Conservation (phyloP, 2,113 vertebrate genomes). For the Baryphthengus martii region DNA sequence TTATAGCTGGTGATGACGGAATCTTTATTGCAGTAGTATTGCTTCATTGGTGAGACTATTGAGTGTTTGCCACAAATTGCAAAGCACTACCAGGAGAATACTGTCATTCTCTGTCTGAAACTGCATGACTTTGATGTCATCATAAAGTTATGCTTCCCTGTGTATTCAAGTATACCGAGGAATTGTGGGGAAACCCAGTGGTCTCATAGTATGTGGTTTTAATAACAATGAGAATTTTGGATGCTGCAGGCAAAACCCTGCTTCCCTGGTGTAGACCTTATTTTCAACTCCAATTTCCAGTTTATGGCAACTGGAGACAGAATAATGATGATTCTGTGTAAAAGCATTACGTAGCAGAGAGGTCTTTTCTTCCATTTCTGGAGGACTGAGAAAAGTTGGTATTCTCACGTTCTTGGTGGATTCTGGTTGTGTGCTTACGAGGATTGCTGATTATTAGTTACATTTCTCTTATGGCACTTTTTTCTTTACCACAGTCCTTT, state of each 20-base stretch:
- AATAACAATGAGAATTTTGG: not conserved
- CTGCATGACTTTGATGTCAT: not conserved
- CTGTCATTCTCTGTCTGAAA: not conserved
- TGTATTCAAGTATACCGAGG: not conserved
- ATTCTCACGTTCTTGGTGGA: not conserved
- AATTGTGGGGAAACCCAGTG: not conserved
- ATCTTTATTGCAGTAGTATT: not conserved
- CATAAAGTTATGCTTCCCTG: not conserved
- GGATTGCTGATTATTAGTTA: not conserved
- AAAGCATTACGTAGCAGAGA: not conserved
- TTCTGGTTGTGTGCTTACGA: not conserved
- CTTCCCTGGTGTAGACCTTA: not conserved
- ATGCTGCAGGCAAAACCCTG: not conserved
- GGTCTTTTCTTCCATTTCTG: not conserved
- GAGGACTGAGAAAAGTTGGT: not conserved
- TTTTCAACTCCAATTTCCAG: not conserved
- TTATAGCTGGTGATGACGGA: not conserved
- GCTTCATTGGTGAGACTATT: accelerated
- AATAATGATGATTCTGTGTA: not conserved
- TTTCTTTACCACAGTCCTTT: not conserved
- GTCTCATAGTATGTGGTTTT: not conserved
- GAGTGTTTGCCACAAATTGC: not conserved
- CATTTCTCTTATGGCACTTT: not conserved
- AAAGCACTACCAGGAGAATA: not conserved
- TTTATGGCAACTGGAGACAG: not conserved